Conservation (phyloP, 2,113 vertebrate genomes). For the Phrynocephalus versicolor region DNA sequence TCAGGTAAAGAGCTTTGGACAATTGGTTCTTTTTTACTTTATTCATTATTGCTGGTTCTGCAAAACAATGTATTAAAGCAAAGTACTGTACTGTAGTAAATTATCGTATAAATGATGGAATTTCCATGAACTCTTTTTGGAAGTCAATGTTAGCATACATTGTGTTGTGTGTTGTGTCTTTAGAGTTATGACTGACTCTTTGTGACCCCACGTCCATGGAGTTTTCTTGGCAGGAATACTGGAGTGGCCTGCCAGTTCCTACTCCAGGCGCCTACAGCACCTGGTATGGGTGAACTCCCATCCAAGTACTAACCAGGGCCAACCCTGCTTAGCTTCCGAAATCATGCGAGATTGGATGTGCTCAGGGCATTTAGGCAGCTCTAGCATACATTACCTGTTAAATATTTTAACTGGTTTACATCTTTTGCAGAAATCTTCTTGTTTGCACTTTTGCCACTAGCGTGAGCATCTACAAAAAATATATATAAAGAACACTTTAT, state of each 20-base stretch:
- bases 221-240: too few relatives aligned
- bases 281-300: too few relatives aligned
- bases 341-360: too few relatives aligned
- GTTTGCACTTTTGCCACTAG: slow-evolving; percentile 23
- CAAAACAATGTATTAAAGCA: slow-evolving; percentile 53
- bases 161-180: too few relatives aligned
- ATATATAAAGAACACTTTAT: slow-evolving; percentile 12
- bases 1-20: slow-evolving; percentile 86
- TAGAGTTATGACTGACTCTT: too few relatives aligned
- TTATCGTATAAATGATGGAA: too few relatives aligned
- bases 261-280: too few relatives aligned
- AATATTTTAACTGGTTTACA: slow-evolving; percentile 27
- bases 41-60: slow-evolving; percentile 79
- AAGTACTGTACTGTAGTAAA: not conserved
- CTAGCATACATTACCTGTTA: slow-evolving; percentile 71
- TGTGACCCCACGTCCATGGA: too few relatives aligned
- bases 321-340: too few relatives aligned
- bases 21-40: slow-evolving; percentile 88
- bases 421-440: slow-evolving; percentile 47
- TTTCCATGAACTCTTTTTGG: slow-evolving; percentile 21
- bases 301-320: too few relatives aligned
- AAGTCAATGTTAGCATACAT: slow-evolving; percentile 25
- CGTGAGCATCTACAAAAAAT: slow-evolving; percentile 51
- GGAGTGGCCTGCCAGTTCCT: too few relatives aligned
- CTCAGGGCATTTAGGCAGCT: too few relatives aligned